Evolutionary conservation across 2,888 invertebrate genomes (phyloP).

Genomic region (Arctia plantaginis): DNA sequence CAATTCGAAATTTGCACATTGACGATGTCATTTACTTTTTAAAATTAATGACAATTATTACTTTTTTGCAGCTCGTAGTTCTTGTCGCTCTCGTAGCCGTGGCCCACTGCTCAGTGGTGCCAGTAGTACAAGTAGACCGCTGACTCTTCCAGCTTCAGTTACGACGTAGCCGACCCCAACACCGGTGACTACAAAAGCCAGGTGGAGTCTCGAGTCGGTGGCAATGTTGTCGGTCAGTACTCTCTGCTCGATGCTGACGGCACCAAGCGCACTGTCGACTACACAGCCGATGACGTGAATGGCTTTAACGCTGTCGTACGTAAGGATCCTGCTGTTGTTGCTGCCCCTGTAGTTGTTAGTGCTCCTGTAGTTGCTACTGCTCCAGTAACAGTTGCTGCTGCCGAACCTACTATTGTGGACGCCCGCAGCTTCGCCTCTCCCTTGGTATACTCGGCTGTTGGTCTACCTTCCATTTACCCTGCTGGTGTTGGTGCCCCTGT

Average conservation of each 20-base stretch:
- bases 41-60: not conserved
- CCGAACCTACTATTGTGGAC: slow-evolving; percentile 50
- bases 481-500: not conserved
- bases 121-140: slow-evolving; percentile 83
- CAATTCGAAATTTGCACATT: not conserved
- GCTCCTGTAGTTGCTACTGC: slow-evolving; percentile 65
- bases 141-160: slow-evolving; percentile 84
- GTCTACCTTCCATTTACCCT: slow-evolving; percentile 4
- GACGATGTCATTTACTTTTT: no score
- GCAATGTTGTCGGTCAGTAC: slow-evolving; percentile 85
- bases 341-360: slow-evolving; percentile 65
- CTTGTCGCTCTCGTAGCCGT: slow-evolving; percentile 75
- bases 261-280: slow-evolving; percentile 85
- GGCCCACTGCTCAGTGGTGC: slow-evolving; percentile 80
- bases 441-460: slow-evolving; percentile 32
- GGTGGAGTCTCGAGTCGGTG: slow-evolving; percentile 85
- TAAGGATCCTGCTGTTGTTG: slow-evolving; percentile 78
- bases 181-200: slow-evolving; percentile 87
- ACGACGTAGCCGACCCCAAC: slow-evolving; percentile 85
- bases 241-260: slow-evolving; percentile 86
- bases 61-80: slow-evolving; percentile 74
- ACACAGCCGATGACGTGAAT: slow-evolving; percentile 85
- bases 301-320: slow-evolving; percentile 87
- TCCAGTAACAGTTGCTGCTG: slow-evolving; percentile 49
- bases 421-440: slow-evolving; percentile 52